Percentiles rank a stretch among this genome's conserved stretches.
Evolutionary conservation across 2,113 vertebrate species (phyloP).

Genomic region (Plecturocebus donacophilus): DNA sequence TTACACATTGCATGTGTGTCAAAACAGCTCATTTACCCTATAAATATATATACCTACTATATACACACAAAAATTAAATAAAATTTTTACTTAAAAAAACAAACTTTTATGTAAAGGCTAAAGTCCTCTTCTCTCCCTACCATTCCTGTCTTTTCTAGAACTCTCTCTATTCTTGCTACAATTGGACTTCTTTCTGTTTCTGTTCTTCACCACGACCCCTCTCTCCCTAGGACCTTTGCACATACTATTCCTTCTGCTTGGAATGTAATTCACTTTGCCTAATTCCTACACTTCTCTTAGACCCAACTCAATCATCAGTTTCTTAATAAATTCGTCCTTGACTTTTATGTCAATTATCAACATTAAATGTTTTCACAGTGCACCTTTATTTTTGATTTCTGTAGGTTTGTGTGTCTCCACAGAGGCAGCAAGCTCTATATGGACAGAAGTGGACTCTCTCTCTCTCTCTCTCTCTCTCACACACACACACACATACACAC

Average conservation of each 20-base stretch:
- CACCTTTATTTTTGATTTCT: neutral
- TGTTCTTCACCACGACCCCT: neutral
- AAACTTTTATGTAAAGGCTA: neutral
- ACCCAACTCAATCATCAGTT: neutral
- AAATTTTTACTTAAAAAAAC: too few relatives aligned
- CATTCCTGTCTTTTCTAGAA: neutral
- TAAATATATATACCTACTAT: too few relatives aligned
- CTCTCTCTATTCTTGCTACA: neutral
- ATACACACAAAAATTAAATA: too few relatives aligned
- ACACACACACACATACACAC: neutral
- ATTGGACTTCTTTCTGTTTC: neutral
- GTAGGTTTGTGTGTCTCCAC: neutral
- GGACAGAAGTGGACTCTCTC: neutral
- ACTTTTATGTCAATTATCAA: neutral
- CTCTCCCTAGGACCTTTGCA: neutral
- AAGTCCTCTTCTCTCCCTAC: neutral
- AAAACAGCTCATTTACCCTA: too few relatives aligned
- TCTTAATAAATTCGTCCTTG: neutral
- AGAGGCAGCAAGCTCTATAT: neutral
- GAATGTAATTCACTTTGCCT: neutral
- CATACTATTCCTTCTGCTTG: neutral
- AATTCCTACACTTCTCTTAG: neutral
- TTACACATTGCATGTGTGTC: too few relatives aligned
- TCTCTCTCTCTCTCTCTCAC: neutral
- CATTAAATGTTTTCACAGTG: conserved; percentile 2